Percentiles rank a stretch among this genome's conserved stretches.
Evolutionary conservation across 2,113 vertebrate genomes (phyloP).

Genomic region (Xyrauchen texanus): DNA sequence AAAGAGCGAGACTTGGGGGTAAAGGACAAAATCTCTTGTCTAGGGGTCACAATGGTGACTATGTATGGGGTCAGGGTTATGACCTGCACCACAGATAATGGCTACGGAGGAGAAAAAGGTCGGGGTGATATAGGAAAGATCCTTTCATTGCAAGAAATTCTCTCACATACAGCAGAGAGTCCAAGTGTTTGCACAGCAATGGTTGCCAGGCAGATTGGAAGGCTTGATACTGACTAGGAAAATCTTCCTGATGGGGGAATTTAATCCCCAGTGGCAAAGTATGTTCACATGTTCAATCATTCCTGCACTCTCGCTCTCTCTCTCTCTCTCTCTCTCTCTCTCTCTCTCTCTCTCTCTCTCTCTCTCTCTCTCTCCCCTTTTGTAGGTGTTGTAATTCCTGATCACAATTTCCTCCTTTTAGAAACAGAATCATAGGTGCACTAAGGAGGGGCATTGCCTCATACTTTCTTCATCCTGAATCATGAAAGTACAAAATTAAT

Average conservation of each 20-base stretch:
- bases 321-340: no score
- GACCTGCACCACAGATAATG: slow-evolving; percentile 43
- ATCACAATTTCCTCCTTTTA: neutral
- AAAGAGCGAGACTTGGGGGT: slow-evolving; percentile 1
- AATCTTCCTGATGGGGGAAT: slow-evolving; percentile 26
- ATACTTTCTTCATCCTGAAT: neutral
- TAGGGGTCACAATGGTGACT: slow-evolving; percentile 39
- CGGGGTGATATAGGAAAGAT: slow-evolving; percentile 41
- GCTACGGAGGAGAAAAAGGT: slow-evolving; percentile 22
- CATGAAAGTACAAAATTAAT: slow-evolving; percentile 8
- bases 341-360: no score
- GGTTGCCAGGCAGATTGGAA: slow-evolving; percentile 67
- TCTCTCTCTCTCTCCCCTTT: neutral
- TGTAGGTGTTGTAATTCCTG: no score
- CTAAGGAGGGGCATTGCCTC: neutral
- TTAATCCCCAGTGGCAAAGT: slow-evolving; percentile 51
- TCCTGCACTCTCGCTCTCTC: slow-evolving; percentile 11
- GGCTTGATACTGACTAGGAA: slow-evolving; percentile 35
- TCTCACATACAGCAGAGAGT: slow-evolving; percentile 35
- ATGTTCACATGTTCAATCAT: slow-evolving; percentile 14
- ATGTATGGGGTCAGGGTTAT: slow-evolving; percentile 40
- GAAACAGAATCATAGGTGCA: neutral
- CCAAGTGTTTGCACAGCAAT: slow-evolving; percentile 45
- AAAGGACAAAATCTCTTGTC: slow-evolving; percentile 36
- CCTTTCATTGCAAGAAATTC: slow-evolving; percentile 33